Evolutionary conservation across 1,140 invertebrate species (phyloP), one percentile per base, ranked within the genome.

Genomic region (Ostrea edulis): DNA sequence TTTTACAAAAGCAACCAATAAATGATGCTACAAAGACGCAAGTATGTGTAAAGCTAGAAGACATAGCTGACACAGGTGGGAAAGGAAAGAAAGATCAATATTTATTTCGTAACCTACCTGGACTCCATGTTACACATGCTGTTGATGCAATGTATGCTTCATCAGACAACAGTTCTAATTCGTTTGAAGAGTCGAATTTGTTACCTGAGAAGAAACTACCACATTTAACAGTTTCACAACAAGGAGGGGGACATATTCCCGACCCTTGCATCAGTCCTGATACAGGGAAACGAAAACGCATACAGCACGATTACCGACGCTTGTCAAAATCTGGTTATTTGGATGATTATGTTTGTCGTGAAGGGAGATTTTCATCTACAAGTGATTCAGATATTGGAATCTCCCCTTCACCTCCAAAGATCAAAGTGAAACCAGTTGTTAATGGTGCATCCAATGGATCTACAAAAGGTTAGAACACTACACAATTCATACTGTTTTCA

Each of bases 241-340:
- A 84, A 52, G 71, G 86, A 68, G 71, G 86, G 62, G 82, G 89
- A 14, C 29, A 25, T 44, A 71, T 86, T 54, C 68, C 87, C 25
- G 91, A 92, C 82, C 86, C 90, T 55, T 91, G 88, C 89, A 88
- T 89, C 35, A 93, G 92, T 83, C 92, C 92, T 12, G 94, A 94
- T 44, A 91, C 91, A 8, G 91, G 92, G 0, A 94, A 94, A 90
- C 87, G 94, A 44, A 86, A 88, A 52, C 89, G 94, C 54, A 92
- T 93, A 54, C 94, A 93, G 14, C 93, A 93, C 89, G 94, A 94
- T 89, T 94, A 94, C 88, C 89, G 93, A 85, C 90, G 93, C 29
- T 86, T 94, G 62, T 95, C 94, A 65, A 94, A 93, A 87, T 94
- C 94, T 82, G 93, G 94, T 58, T 94, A 94, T 86, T 88, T 94